phyloP scores from a whole-genome alignment of 2,888 invertebrate species.

The Cantharis rufa region DNA sequence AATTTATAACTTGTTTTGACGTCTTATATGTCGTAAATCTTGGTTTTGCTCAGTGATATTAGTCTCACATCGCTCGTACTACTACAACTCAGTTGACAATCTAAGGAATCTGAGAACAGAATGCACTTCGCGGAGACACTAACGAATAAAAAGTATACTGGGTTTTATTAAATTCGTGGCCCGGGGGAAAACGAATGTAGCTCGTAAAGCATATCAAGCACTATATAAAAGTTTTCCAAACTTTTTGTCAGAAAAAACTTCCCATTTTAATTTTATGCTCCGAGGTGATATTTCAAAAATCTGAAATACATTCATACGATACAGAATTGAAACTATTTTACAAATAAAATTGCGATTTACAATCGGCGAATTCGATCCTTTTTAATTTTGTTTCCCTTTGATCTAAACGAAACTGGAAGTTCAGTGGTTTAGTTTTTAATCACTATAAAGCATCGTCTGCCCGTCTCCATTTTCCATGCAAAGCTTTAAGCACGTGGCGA shows the following conservation, averaged over 20 bases:
- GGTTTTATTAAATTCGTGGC: constrained; percentile 24
- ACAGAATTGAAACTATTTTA: neutral
- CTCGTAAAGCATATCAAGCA: constrained; percentile 13
- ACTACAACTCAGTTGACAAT: constrained; percentile 15
- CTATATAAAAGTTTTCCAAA: constrained; percentile 1
- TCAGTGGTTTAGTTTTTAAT: neutral
- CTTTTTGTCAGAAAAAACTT: neutral
- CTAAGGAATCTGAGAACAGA: constrained; percentile 9
- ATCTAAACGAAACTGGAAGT: neutral
- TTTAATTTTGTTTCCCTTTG: neutral
- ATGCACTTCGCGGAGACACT: constrained; percentile 20
- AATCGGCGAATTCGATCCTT: neutral
- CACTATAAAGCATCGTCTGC: neutral
- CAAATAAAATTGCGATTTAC: neutral
- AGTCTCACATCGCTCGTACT: constrained; percentile 18
- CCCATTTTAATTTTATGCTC: neutral
- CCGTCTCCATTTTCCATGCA: neutral
- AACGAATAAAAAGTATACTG: constrained; percentile 25
- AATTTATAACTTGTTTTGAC: constrained; percentile 30
- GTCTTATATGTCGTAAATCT: constrained; percentile 24
- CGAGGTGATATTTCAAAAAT: neutral
- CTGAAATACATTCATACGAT: neutral
- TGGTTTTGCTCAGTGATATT: constrained; percentile 26
- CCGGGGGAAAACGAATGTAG: constrained; percentile 13
- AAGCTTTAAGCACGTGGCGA: neutral